Evolutionary conservation across 2,888 invertebrate species (phyloP), one percentile per base, ranked within the genome.

Genomic region (Mellilla xanthometata): DNA sequence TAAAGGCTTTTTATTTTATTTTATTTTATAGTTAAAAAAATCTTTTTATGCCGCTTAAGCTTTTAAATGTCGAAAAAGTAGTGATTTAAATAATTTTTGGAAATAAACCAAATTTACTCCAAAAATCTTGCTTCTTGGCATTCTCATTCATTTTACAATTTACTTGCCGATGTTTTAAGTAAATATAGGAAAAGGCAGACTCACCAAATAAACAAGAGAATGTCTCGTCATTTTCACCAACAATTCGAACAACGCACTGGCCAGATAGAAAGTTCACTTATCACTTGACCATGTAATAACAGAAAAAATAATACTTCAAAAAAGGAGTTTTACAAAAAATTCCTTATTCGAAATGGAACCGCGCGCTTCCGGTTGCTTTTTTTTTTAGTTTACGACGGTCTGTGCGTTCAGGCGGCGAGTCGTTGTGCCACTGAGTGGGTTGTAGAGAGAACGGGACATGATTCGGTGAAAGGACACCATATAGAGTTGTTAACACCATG

Each of bases 381-480:
- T 56, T 49, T 9, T 44, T 35, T 51, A 56, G 59, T 56, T 10
- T 43, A 48, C 58, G 53, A 51, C 53, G 50, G 24, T 19, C 58
- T 52, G 52, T 54, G 52, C 52, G 58, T 62, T 58, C 60, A 42
- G 60, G 58, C 64, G 38, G 50, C 56, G 65, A 68, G 69, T 57
- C 49, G 31, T 47, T 35, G 33, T 15, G 62, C 54, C 47, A 58
- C 58, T 65, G 62, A 66, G 75, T 72, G 66, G 71, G 65, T 58
- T 52, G 40, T 45, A 38, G 61, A 68, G 62, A 69, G 62, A 78
- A 74, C 78, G 75, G 75, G 72, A 76, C 58, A 62, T 63, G 59
- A 54, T 58, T 60, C 52, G 65, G 74, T 65, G 72, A 79, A 66
- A 76, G 76, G 72, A 75, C 36, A 64, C 60, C 52, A 52, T 39